Evolutionary conservation across 2,113 vertebrate species (phyloP).

Genomic region (Glareola pratincola): DNA sequence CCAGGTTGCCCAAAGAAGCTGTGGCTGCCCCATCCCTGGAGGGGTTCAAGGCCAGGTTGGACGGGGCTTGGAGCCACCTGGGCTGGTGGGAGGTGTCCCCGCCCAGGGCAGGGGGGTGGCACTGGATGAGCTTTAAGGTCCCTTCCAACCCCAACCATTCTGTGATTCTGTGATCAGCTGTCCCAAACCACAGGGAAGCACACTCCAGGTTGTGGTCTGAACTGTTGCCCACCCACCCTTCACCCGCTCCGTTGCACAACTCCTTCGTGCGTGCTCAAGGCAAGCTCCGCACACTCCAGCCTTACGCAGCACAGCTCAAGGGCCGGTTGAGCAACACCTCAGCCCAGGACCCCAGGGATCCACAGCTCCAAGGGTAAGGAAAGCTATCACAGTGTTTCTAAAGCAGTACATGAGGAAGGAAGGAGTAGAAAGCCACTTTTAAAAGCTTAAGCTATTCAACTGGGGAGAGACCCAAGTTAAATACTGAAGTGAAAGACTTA

Average conservation of each 20-base stretch:
- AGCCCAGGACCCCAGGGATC: not conserved
- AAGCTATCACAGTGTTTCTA: not conserved
- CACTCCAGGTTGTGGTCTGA: not conserved
- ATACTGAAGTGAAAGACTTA: not conserved
- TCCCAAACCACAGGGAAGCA: not conserved
- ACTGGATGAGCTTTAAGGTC: not conserved
- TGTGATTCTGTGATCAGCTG: not conserved
- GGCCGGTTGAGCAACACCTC: not conserved
- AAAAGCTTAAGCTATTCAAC: not conserved
- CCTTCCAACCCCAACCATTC: not conserved
- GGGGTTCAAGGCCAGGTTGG: not conserved
- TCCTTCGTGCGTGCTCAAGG: fast-evolving
- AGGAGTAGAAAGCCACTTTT: not conserved
- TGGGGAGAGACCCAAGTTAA: fast-evolving
- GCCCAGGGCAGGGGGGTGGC: not conserved
- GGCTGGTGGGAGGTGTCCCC: not conserved
- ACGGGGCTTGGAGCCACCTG: not conserved
- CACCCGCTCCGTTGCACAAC: not conserved
- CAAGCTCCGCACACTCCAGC: not conserved
- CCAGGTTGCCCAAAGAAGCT: not conserved
- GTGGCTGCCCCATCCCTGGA: not conserved
- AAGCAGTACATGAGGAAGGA: not conserved
- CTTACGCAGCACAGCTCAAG: not conserved
- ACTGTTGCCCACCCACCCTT: not conserved
- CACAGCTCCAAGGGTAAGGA: not conserved